Percentiles rank a stretch among this genome's conserved stretches.
These are phyloP conservation scores for Champsocephalus esox DNA, from an alignment of 2,797 vertebrate species.

Conservation along the genomic window DNA sequence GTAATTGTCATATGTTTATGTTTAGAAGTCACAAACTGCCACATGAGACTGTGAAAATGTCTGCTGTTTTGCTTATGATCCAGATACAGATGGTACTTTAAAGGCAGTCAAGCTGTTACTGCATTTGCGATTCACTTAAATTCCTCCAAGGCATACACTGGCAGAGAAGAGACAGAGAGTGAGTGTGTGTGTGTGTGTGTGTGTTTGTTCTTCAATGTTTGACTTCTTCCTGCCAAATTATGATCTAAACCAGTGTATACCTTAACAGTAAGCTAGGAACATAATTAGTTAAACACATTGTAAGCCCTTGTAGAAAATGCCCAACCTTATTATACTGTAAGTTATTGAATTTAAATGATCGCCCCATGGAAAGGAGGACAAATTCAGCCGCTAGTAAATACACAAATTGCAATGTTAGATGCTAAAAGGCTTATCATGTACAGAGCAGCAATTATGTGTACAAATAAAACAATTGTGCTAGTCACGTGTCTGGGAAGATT, in stretches of 20 bases:
- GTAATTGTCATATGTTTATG: conserved; percentile 10
- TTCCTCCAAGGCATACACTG: conserved; percentile 30
- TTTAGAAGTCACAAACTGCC: conserved; percentile 20
- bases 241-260: not conserved
- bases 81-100: conserved; percentile 48
- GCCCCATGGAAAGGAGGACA: not conserved
- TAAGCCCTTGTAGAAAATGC: not conserved
- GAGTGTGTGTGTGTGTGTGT: not conserved
- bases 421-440: not conserved
- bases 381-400: not conserved
- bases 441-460: not conserved
- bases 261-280: not conserved
- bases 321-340: not conserved
- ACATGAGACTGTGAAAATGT: conserved; percentile 18
- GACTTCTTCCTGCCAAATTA: conserved; percentile 3
- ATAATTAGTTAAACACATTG: not conserved
- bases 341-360: not conserved
- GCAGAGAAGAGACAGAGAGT: not conserved
- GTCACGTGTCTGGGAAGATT: no score
- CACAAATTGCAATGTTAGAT: not conserved
- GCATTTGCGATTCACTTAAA: conserved; percentile 29
- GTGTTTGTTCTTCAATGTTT: not conserved
- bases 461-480: no score
- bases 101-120: conserved; percentile 34
- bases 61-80: conserved; percentile 32